Evolutionary conservation across 2,113 vertebrate genomes (phyloP).

Genomic region (Pionites leucogaster): DNA sequence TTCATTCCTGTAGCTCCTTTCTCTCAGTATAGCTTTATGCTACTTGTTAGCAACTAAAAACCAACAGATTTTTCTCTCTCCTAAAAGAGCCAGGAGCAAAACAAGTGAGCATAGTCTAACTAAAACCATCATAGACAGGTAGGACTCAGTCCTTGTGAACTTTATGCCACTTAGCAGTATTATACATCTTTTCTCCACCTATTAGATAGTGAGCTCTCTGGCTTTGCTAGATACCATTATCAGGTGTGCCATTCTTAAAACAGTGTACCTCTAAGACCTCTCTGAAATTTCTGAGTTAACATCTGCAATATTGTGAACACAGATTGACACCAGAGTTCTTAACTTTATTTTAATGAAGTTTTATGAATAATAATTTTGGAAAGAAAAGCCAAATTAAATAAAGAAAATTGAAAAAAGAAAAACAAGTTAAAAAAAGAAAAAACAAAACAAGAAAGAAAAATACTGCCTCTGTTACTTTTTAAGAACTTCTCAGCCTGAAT

Average conservation of each 20-base stretch:
- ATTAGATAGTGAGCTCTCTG: not conserved
- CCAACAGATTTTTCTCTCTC: not conserved
- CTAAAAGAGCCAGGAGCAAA: not conserved
- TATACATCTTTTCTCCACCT: not conserved
- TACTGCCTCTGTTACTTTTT: accelerated
- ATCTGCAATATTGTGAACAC: not conserved
- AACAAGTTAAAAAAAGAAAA: accelerated
- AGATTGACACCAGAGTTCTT: not conserved
- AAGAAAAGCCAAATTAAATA: not conserved
- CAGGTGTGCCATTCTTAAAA: not conserved
- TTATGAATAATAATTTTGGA: not conserved
- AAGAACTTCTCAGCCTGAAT: not conserved
- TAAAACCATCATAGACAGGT: not conserved
- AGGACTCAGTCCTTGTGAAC: not conserved
- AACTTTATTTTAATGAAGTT: not conserved
- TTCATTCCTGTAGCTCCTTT: not conserved
- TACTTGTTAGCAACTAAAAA: not conserved
- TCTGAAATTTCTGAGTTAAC: not conserved
- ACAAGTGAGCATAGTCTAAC: not conserved
- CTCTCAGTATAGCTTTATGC: not conserved
- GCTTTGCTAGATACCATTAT: not conserved
- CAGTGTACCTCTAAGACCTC: not conserved
- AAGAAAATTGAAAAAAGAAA: too few relatives aligned
- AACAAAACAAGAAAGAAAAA: not conserved
- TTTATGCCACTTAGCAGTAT: not conserved